Conservation (phyloP, 35 echinoderm and acorn worm genomes). For the Acanthaster planci region DNA sequence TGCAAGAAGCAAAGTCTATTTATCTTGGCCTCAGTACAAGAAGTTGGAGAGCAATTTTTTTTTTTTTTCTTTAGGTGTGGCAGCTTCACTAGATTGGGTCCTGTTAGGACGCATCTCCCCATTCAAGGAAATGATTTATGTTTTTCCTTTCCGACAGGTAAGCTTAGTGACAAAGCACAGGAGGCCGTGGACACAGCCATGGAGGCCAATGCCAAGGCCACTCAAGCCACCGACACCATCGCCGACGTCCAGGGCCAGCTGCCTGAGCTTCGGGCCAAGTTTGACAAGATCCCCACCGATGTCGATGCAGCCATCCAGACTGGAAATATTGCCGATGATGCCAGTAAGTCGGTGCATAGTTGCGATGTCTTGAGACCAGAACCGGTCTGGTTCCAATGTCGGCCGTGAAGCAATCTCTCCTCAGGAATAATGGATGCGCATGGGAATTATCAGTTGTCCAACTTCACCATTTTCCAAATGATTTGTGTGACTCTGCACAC, state of each 20-base stretch:
- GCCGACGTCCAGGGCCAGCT: conserved; percentile 35
- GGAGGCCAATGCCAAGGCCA: conserved; percentile 57
- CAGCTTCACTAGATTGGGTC: neutral
- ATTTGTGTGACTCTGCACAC: too few relatives aligned
- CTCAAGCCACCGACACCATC: conserved; percentile 2
- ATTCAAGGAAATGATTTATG: neutral
- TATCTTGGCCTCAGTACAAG: neutral
- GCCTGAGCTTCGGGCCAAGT: conserved; percentile 6
- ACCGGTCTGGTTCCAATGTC: too few relatives aligned
- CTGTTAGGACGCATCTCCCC: neutral
- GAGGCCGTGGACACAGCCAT: conserved; percentile 74
- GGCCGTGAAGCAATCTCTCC: too few relatives aligned
- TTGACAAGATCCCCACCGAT: conserved; percentile 37
- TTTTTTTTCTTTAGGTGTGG: neutral
- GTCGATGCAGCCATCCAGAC: conserved; percentile 34
- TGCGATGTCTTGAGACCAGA: too few relatives aligned
- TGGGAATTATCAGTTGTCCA: too few relatives aligned
- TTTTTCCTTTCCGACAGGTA: conserved; percentile 23
- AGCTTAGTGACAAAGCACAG: conserved; percentile 63
- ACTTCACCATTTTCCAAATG: too few relatives aligned
- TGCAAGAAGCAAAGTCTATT: too few relatives aligned
- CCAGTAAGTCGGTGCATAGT: neutral
- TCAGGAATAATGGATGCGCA: too few relatives aligned
- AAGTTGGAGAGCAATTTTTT: neutral
- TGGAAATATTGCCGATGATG: conserved; percentile 11